Base-by-base conservation (phyloP, 1,140 invertebrate genomes). In the Bombus turneri region DNA sequence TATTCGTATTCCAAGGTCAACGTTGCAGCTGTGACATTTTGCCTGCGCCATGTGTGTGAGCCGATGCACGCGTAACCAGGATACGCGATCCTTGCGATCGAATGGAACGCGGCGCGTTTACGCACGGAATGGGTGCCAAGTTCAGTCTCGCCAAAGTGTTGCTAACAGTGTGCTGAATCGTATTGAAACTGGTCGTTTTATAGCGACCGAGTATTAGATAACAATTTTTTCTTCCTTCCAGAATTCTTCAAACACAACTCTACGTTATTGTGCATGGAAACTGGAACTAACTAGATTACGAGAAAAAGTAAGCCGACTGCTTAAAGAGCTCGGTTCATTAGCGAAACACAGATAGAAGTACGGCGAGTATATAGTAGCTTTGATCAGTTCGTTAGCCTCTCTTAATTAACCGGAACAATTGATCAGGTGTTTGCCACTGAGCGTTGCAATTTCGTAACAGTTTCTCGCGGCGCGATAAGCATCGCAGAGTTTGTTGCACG, bases 121-220 rank as follows among this genome's bases (percentile, higher is more conserved):
- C 59, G 62, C 62, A 53, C 15, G 68, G 43, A 86, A 89, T 75
- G 57, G 82, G 85, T 90, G 88, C 81, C 88, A 90, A 90, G 88
- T 90, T 90, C 86, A 90, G 71, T 84, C 83, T 79, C 72, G 62
- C 62, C 43, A 43, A 86, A 79, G 37, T 39, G 18, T 18, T 13
- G 62, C 79, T 34, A 68, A 74, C 77, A 39, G 57, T 57, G 73
- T 41, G n/a, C 34, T 39, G 15, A 75, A 18, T 66, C 22, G 66
- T n/a, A 9, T 1, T 62, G 31, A 18, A 72, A 73, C 68, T 73
- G 68, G 53, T 72, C 69, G 37, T 41, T 41, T 41, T n/a, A 10
- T n/a, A 41, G 6, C 39, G 25, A n/a, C 39, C 39, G 39, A 41
- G 6, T 59, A 28, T 81, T 62, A 25, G 13, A 72, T 43, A 57